Evolutionary conservation across 2,113 vertebrate species (phyloP).

Genomic region (Ceyx melanurus): DNA sequence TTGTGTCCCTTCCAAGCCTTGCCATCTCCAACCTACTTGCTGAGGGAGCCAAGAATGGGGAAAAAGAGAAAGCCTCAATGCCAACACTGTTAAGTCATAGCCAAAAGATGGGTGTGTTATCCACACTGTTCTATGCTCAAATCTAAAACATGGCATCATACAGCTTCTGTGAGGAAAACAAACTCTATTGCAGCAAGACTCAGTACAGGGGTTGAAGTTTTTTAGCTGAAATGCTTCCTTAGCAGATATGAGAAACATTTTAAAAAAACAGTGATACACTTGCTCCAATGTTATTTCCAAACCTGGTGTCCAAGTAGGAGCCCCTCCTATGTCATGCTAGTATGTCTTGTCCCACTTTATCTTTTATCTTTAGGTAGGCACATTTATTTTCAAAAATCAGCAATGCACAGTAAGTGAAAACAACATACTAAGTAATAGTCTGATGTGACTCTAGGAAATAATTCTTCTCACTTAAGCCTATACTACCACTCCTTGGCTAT

Average conservation of each 20-base stretch:
- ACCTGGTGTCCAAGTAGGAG: not conserved
- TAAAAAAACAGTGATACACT: not conserved
- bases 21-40: not conserved
- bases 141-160: not conserved
- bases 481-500: not conserved
- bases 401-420: not conserved
- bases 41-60: not conserved
- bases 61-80: not conserved
- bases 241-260: not conserved
- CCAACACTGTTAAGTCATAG: not conserved
- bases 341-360: not conserved
- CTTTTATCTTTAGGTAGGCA: not conserved
- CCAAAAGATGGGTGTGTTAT: not conserved
- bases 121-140: not conserved
- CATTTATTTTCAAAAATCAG: not conserved
- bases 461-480: not conserved
- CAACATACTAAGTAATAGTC: not conserved
- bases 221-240: not conserved
- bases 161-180: not conserved
- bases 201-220: not conserved
- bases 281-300: not conserved
- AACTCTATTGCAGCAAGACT: not conserved
- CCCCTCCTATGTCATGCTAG: not conserved
- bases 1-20: not conserved
- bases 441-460: not conserved